Base-by-base conservation (phyloP, 1,140 invertebrate species). In the Tribolium madens region DNA sequence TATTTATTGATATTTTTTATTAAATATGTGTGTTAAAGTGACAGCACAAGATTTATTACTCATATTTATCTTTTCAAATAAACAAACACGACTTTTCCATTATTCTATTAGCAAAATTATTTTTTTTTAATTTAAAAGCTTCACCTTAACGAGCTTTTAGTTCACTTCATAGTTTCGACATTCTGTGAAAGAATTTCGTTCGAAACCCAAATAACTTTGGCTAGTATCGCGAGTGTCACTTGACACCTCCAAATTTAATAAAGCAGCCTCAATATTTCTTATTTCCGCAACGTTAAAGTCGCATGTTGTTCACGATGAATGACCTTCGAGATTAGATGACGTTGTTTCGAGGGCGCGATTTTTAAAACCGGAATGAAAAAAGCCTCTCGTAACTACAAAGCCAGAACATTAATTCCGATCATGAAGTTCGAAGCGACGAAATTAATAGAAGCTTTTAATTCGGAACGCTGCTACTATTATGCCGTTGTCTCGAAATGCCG, bases 361-460 rank as follows among this genome's bases (percentile, higher is more conserved):
- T 52, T 52, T 52, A 60, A 60, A 60, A 9, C 12, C 7, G 14
- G 21, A 26, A 26, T 26, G 21, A 26, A 64, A 64, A 64, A 64
- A 64, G 6, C 6, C 5, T 18, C 26, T n/a, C n/a, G 9, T 26
- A 12, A 3, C 12, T 33, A 3, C 12, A 26, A 26, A 26, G 21
- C 36, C n/a, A 42, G 4, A 42, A 42, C 36, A 9, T 42, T n/a
- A 42, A 64, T 33, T 64, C 26, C 26, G 57, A 13, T 64, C 57
- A 33, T 64, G 57, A 33, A 64, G 14, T 18, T 64, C 14, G 14
- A 13, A n/a, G n/a, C 15, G 6, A 33, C 57, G 57, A 64, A 64
- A 64, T 64, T 64, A 57, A 57, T 64, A 57, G n/a, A 42, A 64
- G 21, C n/a, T 33, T 33, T 33, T 33, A 64, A 64, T 64, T 64